Percentiles rank a stretch among this genome's conserved stretches.
Conservation (phyloP, 2,888 invertebrate species). For the Mythimna ferrago region DNA sequence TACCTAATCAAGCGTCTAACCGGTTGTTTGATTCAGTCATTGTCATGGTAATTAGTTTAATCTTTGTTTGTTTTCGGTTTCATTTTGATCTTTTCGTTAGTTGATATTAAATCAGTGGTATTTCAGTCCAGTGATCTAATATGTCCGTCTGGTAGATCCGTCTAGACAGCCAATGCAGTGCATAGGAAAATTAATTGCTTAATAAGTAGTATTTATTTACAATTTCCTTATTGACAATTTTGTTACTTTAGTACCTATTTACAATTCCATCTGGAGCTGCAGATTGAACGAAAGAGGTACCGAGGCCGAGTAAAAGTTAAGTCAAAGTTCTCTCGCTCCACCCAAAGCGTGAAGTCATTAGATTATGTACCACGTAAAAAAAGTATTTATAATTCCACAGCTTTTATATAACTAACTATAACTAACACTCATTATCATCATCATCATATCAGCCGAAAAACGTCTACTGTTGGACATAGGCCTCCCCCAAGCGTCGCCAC, state of each 20-base stretch:
- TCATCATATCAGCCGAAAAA: too few species aligned
- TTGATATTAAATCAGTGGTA: neutral
- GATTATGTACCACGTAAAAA: too few species aligned
- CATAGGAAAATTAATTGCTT: too few species aligned
- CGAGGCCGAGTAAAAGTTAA: too few species aligned
- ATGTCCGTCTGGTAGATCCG: neutral
- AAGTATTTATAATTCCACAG: neutral
- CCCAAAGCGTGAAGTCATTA: too few species aligned
- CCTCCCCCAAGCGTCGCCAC: too few species aligned
- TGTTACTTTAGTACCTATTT: neutral
- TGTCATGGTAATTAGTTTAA: neutral
- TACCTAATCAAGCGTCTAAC: conserved; percentile 1
- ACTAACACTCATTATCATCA: too few species aligned
- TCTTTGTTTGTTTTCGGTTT: conserved; percentile 3
- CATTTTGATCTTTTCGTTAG: neutral
- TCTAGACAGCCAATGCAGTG: too few species aligned
- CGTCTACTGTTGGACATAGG: too few species aligned
- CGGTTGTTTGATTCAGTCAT: conserved; percentile 19
- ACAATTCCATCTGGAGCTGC: too few species aligned
- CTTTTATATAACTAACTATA: neutral
- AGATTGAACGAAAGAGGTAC: too few species aligned
- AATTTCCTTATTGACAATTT: neutral
- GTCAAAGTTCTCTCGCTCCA: too few species aligned
- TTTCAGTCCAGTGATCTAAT: neutral
- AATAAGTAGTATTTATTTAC: neutral